These are phyloP conservation scores for Alosa sapidissima DNA, from an alignment of 2,797 vertebrate genomes.

Conservation along the genomic window DNA sequence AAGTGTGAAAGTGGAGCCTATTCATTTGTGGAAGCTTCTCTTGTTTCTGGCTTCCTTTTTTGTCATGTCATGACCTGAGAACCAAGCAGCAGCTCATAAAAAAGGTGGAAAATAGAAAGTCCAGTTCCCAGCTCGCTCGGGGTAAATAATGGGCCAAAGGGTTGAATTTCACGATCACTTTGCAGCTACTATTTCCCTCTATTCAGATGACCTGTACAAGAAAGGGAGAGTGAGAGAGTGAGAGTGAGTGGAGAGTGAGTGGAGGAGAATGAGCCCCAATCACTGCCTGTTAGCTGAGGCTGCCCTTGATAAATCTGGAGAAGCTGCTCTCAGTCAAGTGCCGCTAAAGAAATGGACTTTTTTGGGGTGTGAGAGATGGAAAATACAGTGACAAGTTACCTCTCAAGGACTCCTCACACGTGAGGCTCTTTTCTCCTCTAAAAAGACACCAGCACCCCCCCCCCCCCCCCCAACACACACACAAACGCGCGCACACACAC, in stretches of 20 bases:
- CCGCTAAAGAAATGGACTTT: conserved; percentile 21
- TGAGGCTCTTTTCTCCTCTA: not conserved
- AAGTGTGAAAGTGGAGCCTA: conserved; percentile 3
- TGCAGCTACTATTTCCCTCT: conserved; percentile 27
- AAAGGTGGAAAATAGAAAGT: conserved; percentile 33
- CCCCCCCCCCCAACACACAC: too few species aligned
- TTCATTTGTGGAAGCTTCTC: not conserved
- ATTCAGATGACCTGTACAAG: not conserved
- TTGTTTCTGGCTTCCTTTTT: conserved; percentile 9
- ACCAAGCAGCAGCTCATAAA: not conserved
- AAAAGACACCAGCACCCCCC: not conserved
- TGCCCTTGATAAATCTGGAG: conserved; percentile 34
- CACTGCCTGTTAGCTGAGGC: conserved; percentile 26
- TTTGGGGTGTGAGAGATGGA: conserved; percentile 1
- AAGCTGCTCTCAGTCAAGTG: conserved; percentile 28
- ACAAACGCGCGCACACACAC: too few species aligned
- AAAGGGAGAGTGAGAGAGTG: not conserved
- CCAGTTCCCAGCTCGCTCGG: conserved; percentile 36
- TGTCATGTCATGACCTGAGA: not conserved
- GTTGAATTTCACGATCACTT: conserved; percentile 48
- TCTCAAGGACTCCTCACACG: conserved; percentile 20
- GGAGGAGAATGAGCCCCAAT: conserved; percentile 40
- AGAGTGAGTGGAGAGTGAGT: not conserved
- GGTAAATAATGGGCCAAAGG: conserved; percentile 41
- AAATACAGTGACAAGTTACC: conserved; percentile 4